Conservation (phyloP, 2,797 vertebrate species). For the Poecilia picta region DNA sequence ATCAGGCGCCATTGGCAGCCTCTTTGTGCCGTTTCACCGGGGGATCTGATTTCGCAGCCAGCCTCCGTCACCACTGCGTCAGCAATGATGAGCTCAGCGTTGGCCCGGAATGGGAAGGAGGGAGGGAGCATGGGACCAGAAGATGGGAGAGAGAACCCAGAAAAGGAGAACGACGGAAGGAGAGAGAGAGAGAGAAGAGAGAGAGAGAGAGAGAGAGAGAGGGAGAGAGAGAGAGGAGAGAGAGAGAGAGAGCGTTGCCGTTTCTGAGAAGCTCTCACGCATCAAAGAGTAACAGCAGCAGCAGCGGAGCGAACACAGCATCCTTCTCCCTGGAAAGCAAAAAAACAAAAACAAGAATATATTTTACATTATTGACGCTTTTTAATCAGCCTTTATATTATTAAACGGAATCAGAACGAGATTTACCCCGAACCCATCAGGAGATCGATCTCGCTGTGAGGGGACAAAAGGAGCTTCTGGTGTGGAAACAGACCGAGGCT, state of each 20-base stretch:
- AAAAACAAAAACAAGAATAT: constrained; percentile 10
- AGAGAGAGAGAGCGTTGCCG: constrained; percentile 65
- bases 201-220: constrained; percentile 56
- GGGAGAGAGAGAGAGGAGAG: constrained; percentile 56
- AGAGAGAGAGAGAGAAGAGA: constrained; percentile 59
- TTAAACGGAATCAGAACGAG: constrained; percentile 41
- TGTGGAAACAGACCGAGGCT: constrained; percentile 35
- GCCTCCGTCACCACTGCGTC: constrained; percentile 96
- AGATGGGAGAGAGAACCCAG: constrained; percentile 55
- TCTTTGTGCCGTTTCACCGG: constrained; percentile 69
- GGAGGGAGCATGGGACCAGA: neutral
- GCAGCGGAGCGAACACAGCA: constrained; percentile 35
- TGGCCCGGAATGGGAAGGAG: constrained; percentile 33
- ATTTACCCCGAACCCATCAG: neutral
- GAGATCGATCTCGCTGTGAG: neutral
- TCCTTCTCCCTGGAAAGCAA: constrained; percentile 29
- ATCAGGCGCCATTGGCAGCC: constrained; percentile 81
- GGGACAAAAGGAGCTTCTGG: neutral
- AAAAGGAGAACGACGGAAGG: constrained; percentile 46
- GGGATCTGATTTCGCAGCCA: constrained; percentile 85
- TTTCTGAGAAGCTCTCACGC: constrained; percentile 64
- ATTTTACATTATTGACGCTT: constrained; percentile 43
- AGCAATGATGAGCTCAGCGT: constrained; percentile 85
- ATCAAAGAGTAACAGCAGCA: constrained; percentile 65
- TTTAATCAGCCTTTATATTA: constrained; percentile 18